Evolutionary conservation across 2,797 vertebrate species (phyloP).

Genomic region (Morelia viridis): DNA sequence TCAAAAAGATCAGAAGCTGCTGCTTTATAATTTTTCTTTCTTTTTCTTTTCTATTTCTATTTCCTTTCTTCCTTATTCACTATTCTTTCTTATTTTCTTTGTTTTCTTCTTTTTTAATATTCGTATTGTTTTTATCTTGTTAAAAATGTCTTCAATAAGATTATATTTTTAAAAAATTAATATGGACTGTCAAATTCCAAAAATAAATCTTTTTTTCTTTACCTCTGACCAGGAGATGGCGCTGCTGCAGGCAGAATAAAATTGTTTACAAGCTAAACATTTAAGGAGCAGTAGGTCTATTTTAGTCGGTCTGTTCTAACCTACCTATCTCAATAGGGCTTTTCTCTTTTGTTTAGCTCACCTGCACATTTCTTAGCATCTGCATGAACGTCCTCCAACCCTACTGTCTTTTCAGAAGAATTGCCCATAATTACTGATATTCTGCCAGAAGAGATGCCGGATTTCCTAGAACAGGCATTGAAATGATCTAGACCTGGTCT

Average conservation of each 20-base stretch:
- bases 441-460: background rate
- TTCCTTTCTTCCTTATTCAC: background rate
- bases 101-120: background rate
- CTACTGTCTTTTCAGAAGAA: background rate
- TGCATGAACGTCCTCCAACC: background rate
- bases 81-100: background rate
- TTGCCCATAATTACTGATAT: background rate
- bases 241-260: conserved; percentile 41
- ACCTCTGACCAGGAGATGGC: conserved; percentile 57
- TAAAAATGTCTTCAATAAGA: background rate
- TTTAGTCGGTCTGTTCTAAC: background rate
- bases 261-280: background rate
- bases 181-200: background rate
- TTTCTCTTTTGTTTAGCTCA: background rate
- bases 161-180: background rate
- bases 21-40: background rate
- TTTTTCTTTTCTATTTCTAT: background rate
- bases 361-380: background rate
- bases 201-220: background rate
- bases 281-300: too few species aligned
- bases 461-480: background rate
- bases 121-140: background rate
- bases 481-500: background rate
- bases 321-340: background rate
- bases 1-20: background rate